These are phyloP conservation scores for Verasper variegatus DNA, from an alignment of 2,113 vertebrate species.

Conservation along the genomic window DNA sequence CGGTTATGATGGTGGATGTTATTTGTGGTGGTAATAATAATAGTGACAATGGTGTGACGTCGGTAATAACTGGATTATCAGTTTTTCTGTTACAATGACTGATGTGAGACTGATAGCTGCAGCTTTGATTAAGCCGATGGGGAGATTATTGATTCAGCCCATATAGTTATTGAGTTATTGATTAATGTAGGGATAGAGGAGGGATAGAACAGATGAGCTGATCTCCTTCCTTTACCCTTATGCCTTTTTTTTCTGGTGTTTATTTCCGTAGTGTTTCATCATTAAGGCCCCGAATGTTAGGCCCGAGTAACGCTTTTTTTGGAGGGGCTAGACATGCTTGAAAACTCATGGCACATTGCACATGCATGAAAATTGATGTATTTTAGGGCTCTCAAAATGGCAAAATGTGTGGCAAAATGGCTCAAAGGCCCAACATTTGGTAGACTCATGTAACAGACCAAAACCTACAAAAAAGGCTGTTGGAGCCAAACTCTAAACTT, in stretches of 20 bases:
- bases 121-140: slow-evolving; percentile 34
- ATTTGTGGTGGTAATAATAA: not conserved
- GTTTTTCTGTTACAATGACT: slow-evolving; percentile 19
- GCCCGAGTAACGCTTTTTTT: too few relatives aligned
- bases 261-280: not conserved
- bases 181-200: slow-evolving; percentile 31
- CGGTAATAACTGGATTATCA: slow-evolving; percentile 8
- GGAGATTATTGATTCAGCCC: slow-evolving; percentile 34
- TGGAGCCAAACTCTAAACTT: too few relatives aligned
- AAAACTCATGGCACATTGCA: not conserved
- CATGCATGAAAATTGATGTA: too few relatives aligned
- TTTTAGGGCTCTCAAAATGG: too few relatives aligned
- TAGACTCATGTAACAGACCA: too few relatives aligned
- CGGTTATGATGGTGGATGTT: not conserved
- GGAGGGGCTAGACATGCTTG: not conserved
- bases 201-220: slow-evolving; percentile 1
- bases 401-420: too few relatives aligned
- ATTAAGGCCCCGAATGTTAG: too few relatives aligned
- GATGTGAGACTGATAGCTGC: slow-evolving; percentile 18
- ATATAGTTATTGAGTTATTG: slow-evolving; percentile 32
- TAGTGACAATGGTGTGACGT: not conserved
- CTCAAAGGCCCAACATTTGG: too few relatives aligned
- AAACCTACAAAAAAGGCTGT: too few relatives aligned
- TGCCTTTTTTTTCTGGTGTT: not conserved
- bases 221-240: not conserved